A percentile compares a stretch with the other conserved stretches of the same genome.
Conservation (phyloP, 37 sponge, comb jelly and placozoan species). For the Aplysina aerophoba region DNA sequence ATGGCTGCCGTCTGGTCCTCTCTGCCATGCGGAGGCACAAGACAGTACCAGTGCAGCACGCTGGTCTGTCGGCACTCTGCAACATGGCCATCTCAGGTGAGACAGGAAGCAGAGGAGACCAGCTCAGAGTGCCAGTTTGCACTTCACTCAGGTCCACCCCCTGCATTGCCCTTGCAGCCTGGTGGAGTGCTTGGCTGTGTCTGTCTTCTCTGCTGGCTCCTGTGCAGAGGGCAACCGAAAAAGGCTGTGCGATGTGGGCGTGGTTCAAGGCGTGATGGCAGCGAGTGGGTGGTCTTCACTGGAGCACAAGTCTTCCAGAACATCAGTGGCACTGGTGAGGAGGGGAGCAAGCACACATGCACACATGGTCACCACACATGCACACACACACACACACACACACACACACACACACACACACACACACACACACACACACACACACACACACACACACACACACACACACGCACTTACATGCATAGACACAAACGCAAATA, state of each 20-base stretch:
- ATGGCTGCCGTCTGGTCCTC: neutral
- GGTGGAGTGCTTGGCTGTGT: neutral
- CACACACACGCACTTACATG: too few relatives aligned
- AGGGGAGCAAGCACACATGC: too few relatives aligned
- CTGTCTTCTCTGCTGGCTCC: neutral
- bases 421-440: too few relatives aligned
- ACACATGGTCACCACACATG: too few relatives aligned
- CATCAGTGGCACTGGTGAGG: constrained; percentile 26
- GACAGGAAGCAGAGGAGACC: too few relatives aligned
- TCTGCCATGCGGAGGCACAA: constrained; percentile 6
- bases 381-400: too few relatives aligned
- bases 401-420: constrained; percentile 9
- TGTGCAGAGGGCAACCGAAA: constrained; percentile 14
- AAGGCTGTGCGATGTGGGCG: neutral
- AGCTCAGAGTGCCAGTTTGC: neutral
- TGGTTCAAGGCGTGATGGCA: neutral
- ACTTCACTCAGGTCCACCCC: neutral
- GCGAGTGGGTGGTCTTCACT: constrained; percentile 34
- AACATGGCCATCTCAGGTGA: constrained; percentile 33
- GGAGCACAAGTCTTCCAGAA: constrained; percentile 35
- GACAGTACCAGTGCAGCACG: constrained; percentile 24
- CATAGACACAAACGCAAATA: neutral
- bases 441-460: too few relatives aligned
- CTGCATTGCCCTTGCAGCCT: neutral
- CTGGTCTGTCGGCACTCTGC: constrained; percentile 28